Percentiles rank a stretch among this genome's conserved stretches.
Conservation (phyloP, 2,797 vertebrate species). For the Sebastes taczanowskii region DNA sequence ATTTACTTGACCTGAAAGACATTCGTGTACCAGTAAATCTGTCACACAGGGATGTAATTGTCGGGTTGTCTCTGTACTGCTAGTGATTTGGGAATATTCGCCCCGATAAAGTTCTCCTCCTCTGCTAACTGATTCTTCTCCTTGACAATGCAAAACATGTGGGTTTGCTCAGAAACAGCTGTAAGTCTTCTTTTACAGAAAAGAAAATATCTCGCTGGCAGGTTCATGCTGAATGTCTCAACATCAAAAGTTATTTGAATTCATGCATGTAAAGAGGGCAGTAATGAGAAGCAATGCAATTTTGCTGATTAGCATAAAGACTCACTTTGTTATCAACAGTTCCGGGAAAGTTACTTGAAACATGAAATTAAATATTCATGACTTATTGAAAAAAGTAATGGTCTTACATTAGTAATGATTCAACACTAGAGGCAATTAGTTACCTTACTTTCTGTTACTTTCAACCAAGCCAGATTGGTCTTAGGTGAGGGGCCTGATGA, state of each 20-base stretch:
- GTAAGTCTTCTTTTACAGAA: conserved; percentile 37
- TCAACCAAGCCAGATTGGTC: too few relatives aligned
- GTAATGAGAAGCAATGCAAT: background rate
- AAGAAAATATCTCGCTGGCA: background rate
- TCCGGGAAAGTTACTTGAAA: background rate
- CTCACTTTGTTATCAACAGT: background rate
- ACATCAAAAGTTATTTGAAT: conserved; percentile 11
- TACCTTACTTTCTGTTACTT: background rate
- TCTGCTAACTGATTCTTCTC: conserved; percentile 53
- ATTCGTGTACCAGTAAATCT: conserved; percentile 21
- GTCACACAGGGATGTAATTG: conserved; percentile 19
- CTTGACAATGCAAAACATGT: conserved; percentile 61
- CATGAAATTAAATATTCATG: background rate
- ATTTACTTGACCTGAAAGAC: conserved; percentile 47
- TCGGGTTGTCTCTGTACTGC: conserved; percentile 41
- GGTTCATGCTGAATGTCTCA: conserved; percentile 7
- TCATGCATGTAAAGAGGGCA: conserved; percentile 17
- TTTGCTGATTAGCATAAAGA: conserved; percentile 22
- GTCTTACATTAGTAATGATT: background rate
- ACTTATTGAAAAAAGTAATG: background rate
- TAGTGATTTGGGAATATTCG: conserved; percentile 42
- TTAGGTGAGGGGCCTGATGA: background rate
- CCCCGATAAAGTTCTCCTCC: conserved; percentile 40
- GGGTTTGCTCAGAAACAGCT: conserved; percentile 60
- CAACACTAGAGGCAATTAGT: background rate